Percentiles rank a stretch among this genome's conserved stretches.
Conservation (phyloP, 1,140 invertebrate genomes). For the Vanessa tameamea region DNA sequence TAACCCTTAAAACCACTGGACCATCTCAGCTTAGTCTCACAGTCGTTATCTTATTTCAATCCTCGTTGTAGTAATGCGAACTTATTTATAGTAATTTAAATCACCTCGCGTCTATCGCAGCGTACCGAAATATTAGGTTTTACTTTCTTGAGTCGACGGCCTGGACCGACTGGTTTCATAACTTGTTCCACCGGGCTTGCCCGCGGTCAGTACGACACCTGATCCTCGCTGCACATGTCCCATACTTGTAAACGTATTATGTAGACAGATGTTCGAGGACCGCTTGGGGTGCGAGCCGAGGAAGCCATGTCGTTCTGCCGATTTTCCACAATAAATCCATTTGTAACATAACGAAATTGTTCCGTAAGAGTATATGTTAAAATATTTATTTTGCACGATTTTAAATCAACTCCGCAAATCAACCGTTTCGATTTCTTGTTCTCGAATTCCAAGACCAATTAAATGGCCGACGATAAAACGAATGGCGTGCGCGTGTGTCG, state of each 20-base stretch:
- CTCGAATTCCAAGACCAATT: constrained; percentile 49
- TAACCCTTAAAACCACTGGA: too few relatives aligned
- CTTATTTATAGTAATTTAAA: constrained; percentile 18
- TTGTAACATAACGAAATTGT: constrained; percentile 3
- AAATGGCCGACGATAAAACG: constrained; percentile 52
- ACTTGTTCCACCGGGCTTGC: constrained; percentile 63
- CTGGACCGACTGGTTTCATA: constrained; percentile 53
- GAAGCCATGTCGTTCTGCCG: constrained; percentile 23
- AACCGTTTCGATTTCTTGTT: constrained; percentile 52
- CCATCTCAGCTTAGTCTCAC: too few relatives aligned
- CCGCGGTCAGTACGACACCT: constrained; percentile 75
- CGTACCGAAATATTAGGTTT: constrained; percentile 46
- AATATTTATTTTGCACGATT: constrained; percentile 17
- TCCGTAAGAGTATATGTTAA: background rate
- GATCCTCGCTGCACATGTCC: constrained; percentile 68
- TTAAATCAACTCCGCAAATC: constrained; percentile 42
- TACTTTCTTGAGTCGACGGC: constrained; percentile 54
- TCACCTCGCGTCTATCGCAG: background rate
- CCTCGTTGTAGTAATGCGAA: background rate
- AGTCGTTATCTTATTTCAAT: constrained; percentile 8
- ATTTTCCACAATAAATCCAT: background rate
- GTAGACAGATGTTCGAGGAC: constrained; percentile 58
- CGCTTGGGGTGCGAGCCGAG: constrained; percentile 37
- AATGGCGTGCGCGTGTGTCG: constrained; percentile 53
- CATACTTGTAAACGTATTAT: constrained; percentile 41